These are phyloP conservation scores for Wiebesia pumilae DNA, from an alignment of 1,140 invertebrate species.

Conservation along the genomic window DNA sequence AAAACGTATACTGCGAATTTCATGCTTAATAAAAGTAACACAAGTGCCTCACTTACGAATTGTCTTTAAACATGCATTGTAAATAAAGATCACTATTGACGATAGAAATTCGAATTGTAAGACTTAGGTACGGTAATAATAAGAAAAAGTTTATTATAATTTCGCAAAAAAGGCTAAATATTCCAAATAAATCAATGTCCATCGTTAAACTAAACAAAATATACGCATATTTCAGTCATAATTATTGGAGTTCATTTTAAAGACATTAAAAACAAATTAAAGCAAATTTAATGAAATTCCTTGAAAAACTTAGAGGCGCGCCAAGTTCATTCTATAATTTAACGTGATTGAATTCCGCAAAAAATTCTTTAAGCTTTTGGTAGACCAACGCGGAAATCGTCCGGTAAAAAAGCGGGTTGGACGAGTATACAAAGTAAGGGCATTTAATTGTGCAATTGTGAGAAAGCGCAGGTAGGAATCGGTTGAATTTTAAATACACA, in stretches of 20 bases:
- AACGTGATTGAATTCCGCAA: neutral
- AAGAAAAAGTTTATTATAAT: neutral
- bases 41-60: neutral
- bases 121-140: neutral
- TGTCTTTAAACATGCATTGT: neutral
- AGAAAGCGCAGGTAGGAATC: slow-evolving; percentile 1
- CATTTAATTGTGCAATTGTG: slow-evolving; percentile 21
- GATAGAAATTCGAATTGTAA: neutral
- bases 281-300: no score
- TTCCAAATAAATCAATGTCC: no score
- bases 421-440: slow-evolving; percentile 17
- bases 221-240: no score
- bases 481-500: slow-evolving; percentile 16
- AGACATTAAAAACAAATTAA: no score
- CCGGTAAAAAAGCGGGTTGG: slow-evolving; percentile 3
- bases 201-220: no score
- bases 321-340: neutral
- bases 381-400: neutral
- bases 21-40: neutral
- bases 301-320: neutral
- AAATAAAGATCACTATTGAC: neutral
- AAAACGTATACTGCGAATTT: neutral
- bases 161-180: neutral
- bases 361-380: neutral
- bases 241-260: no score